Evolutionary conservation across 64 coral and sea anemone genomes (phyloP).

Genomic region (Montipora sp.): DNA sequence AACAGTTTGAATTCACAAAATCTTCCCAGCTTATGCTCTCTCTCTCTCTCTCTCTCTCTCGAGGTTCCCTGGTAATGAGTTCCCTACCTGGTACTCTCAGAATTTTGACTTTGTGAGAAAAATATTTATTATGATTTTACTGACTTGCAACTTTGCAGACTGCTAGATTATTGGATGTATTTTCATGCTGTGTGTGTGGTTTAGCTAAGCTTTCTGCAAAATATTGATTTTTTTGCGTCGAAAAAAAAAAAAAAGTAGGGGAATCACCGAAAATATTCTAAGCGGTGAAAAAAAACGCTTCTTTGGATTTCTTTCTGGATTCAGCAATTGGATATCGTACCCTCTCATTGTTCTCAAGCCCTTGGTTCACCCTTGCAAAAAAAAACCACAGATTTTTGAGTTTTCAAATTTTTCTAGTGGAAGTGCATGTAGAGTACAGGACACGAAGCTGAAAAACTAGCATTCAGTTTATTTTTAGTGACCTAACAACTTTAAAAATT

Average conservation of each 20-base stretch:
- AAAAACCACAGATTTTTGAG: slow-evolving; percentile 1
- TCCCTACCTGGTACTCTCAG: neutral
- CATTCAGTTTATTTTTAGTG: neutral
- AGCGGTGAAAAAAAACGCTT: neutral
- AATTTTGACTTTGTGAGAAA: neutral
- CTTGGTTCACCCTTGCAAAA: neutral
- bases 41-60: too few relatives aligned
- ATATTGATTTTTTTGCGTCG: neutral
- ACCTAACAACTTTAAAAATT: slow-evolving; percentile 8
- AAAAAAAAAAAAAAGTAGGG: neutral
- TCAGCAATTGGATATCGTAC: slow-evolving; percentile 5
- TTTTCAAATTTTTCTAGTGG: neutral
- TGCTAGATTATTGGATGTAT: slow-evolving; percentile 7
- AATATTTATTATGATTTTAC: neutral
- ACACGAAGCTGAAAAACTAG: neutral
- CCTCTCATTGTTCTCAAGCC: slow-evolving; percentile 3
- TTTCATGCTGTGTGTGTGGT: neutral
- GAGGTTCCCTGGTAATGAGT: neutral
- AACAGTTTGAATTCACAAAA: too few relatives aligned
- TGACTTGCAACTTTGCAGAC: neutral
- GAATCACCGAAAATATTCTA: neutral
- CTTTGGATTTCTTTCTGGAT: neutral
- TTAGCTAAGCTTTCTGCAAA: too few relatives aligned
- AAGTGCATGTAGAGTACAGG: neutral
- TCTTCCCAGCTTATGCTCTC: too few relatives aligned